Base-by-base conservation (phyloP, 2,113 vertebrate genomes). In the Ageneiosus marmoratus region DNA sequence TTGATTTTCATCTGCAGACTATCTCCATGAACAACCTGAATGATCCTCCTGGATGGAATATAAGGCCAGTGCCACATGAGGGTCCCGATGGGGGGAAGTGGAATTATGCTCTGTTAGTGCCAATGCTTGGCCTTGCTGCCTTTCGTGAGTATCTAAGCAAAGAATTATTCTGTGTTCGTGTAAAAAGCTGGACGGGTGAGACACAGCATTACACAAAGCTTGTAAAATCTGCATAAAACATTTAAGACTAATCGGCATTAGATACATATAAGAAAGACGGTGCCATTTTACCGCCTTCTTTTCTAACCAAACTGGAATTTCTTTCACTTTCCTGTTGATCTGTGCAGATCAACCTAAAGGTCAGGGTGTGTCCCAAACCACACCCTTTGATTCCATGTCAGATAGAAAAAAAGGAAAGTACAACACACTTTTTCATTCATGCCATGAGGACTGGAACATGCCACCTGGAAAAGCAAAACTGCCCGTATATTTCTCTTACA, bases 81-180 rank as follows among this genome's bases (percentile, higher is more conserved):
- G 93, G 94, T 22, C 94, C 92, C 53, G 96, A 95, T 85, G 94
- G 89, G 0, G 94, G 91, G 27, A 95, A 93, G 44, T 99, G 98
- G 98, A 99, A 98, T 91, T 99, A 99, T 56, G 97, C 97, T 13
- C 87, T 98, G 34, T 91, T 99, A 89, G 96, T 97, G 27, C 97
- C 97, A 7, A 97, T 97, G 96, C 92, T 98, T 90, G 97, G 96
- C 80, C 88, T 99, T 89, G 98, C 98, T 51, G 98, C 97, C 10
- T 98, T 98, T 89, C 96, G 98, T 99, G 92, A 97, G 97, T 96
- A n/a, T 12, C 13, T 69, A 4, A 62, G 12, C 11, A 13, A 53
- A 6, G 20, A 29, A 5, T 44, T 1, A 11, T 12, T 51, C 48
- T 53, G 9, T 53, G 27, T 20, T 74, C 46, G 27, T 48, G 24